phyloP scores from a whole-genome alignment of 2,888 invertebrate genomes.

The Cryptus armator region DNA sequence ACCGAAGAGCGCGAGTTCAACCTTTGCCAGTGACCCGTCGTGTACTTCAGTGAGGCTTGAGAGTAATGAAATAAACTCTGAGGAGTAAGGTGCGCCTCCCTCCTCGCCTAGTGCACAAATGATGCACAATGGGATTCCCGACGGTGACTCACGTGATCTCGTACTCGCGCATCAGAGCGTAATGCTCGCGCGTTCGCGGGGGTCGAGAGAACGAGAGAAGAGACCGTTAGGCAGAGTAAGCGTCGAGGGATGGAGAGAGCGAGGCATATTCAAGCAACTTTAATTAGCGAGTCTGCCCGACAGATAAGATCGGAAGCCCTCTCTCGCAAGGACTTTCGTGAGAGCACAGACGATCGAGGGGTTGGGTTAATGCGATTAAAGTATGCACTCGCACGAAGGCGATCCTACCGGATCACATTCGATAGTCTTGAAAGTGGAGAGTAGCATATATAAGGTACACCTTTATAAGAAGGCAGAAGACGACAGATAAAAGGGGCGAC shows the following conservation, averaged over 20 bases:
- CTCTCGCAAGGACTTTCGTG: slow-evolving; percentile 59
- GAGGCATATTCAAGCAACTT: slow-evolving; percentile 68
- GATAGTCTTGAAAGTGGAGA: slow-evolving; percentile 66
- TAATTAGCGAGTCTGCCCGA: slow-evolving; percentile 73
- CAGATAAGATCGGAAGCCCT: slow-evolving; percentile 71
- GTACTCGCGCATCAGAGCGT: slow-evolving; percentile 35
- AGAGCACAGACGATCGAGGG: slow-evolving; percentile 54
- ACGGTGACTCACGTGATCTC: slow-evolving; percentile 42
- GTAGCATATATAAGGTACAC: slow-evolving; percentile 38
- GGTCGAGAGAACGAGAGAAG: slow-evolving; percentile 12
- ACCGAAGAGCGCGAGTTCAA: too few species aligned
- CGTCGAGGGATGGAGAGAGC: slow-evolving; percentile 28
- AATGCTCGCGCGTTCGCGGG: slow-evolving; percentile 23
- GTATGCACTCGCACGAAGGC: slow-evolving; percentile 75
- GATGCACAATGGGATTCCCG: slow-evolving; percentile 45
- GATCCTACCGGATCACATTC: slow-evolving; percentile 69
- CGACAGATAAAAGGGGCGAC: slow-evolving; percentile 44
- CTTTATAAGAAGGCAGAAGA: slow-evolving; percentile 41
- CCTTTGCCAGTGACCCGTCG: background rate
- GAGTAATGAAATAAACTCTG: slow-evolving; percentile 38
- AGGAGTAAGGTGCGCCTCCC: background rate
- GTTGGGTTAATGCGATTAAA: slow-evolving; percentile 74
- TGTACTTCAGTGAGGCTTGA: slow-evolving; percentile 11
- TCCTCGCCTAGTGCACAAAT: slow-evolving; percentile 14
- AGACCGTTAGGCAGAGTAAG: slow-evolving; percentile 11